A percentile compares a stretch with the other conserved stretches of the same genome.
These are phyloP conservation scores for Triplophysa dalaica DNA, from an alignment of 2,113 vertebrate genomes.

Conservation along the genomic window DNA sequence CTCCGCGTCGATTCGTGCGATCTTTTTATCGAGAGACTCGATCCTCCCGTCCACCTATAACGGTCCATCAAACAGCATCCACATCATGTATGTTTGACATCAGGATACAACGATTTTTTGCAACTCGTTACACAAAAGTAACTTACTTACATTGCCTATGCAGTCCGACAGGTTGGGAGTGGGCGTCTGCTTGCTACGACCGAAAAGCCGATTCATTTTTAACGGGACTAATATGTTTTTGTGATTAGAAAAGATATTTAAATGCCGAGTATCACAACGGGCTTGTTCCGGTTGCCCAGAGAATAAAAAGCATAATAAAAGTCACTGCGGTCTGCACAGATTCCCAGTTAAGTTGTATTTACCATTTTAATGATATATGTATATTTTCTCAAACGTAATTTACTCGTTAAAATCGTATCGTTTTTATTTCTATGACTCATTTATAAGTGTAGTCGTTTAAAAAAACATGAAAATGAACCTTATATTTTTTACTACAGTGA, in stretches of 20 bases:
- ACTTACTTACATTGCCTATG: slow-evolving; percentile 86
- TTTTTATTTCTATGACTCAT: too few relatives aligned
- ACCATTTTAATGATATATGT: neutral
- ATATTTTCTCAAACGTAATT: neutral
- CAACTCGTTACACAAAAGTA: slow-evolving; percentile 24
- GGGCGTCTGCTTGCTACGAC: slow-evolving; percentile 86
- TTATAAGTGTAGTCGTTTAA: too few relatives aligned
- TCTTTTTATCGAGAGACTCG: slow-evolving; percentile 97
- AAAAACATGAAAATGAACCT: too few relatives aligned
- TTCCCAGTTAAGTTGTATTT: neutral
- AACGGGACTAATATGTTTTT: neutral
- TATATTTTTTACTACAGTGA: too few relatives aligned
- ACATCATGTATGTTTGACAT: neutral
- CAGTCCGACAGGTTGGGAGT: slow-evolving; percentile 92
- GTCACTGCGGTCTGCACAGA: neutral
- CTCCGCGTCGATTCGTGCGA: slow-evolving; percentile 87
- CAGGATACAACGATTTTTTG: neutral
- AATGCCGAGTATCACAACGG: neutral
- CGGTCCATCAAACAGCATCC: slow-evolving; percentile 19
- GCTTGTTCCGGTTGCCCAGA: slow-evolving; percentile 26
- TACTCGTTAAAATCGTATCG: too few relatives aligned
- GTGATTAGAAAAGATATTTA: slow-evolving; percentile 9
- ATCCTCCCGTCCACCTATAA: slow-evolving; percentile 88
- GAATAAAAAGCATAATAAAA: neutral
- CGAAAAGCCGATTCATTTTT: slow-evolving; percentile 93